Conservation (phyloP, 2,797 vertebrate genomes). For the Epinephelus coioides region DNA sequence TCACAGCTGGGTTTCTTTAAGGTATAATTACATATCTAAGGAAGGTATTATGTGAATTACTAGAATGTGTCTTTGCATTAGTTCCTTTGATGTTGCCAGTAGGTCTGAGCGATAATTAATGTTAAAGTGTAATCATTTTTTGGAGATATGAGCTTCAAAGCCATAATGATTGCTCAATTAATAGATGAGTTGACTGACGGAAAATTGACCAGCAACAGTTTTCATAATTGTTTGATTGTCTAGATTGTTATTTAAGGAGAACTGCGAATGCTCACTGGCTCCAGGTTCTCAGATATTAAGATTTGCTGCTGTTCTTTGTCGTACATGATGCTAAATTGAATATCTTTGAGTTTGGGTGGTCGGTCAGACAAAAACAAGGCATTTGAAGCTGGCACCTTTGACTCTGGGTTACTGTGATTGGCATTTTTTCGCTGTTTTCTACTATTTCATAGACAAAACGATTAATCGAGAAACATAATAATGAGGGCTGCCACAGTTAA, state of each 20-base stretch:
- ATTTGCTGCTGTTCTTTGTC: neutral
- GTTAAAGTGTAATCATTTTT: neutral
- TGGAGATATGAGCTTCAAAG: neutral
- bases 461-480: neutral
- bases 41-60: neutral
- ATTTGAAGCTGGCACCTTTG: neutral
- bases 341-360: neutral
- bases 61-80: neutral
- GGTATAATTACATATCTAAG: slow-evolving; percentile 4
- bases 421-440: neutral
- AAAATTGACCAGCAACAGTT: neutral
- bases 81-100: neutral
- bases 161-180: neutral
- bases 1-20: neutral
- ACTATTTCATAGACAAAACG: neutral
- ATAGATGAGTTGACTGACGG: neutral
- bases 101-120: neutral
- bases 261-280: neutral
- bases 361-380: neutral
- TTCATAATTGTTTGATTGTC: neutral
- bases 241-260: neutral
- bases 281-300: neutral
- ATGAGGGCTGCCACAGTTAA: neutral
- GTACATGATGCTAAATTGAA: neutral
- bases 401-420: neutral